Evolutionary conservation across 2,888 invertebrate genomes (phyloP).

Genomic region (Andrena camellia): DNA sequence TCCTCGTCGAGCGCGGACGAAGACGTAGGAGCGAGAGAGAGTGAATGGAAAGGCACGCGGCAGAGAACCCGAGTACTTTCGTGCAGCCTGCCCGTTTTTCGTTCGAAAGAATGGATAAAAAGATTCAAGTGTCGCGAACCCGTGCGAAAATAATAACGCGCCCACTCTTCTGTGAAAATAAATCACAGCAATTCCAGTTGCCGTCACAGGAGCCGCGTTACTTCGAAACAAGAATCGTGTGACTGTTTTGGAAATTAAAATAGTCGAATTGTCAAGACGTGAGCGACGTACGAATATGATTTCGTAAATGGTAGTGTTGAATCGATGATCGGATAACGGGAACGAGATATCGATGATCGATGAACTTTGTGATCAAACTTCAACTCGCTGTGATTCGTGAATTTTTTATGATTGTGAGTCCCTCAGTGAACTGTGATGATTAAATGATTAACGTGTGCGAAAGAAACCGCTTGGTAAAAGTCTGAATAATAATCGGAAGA

Average conservation of each 20-base stretch:
- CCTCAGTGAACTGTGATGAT: neutral
- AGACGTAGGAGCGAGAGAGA: conserved; percentile 24
- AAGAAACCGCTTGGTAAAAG: neutral
- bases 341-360: neutral
- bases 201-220: neutral
- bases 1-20: conserved; percentile 18
- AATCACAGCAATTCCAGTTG: neutral
- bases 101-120: conserved; percentile 35
- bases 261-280: neutral
- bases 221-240: neutral
- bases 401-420: neutral
- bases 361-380: neutral
- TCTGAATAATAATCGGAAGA: conserved; percentile 28
- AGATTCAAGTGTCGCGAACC: conserved; percentile 29
- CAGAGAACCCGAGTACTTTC: conserved; percentile 45
- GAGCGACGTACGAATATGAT: neutral
- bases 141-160: neutral
- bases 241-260: neutral
- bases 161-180: neutral
- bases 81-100: conserved; percentile 41
- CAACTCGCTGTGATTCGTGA: neutral
- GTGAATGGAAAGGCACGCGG: conserved; percentile 39
- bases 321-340: neutral
- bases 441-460: neutral
- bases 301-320: neutral